Evolutionary conservation across 2,113 vertebrate genomes (phyloP), one percentile per base, ranked within the genome.

Genomic region (Bujurquina vittata): DNA sequence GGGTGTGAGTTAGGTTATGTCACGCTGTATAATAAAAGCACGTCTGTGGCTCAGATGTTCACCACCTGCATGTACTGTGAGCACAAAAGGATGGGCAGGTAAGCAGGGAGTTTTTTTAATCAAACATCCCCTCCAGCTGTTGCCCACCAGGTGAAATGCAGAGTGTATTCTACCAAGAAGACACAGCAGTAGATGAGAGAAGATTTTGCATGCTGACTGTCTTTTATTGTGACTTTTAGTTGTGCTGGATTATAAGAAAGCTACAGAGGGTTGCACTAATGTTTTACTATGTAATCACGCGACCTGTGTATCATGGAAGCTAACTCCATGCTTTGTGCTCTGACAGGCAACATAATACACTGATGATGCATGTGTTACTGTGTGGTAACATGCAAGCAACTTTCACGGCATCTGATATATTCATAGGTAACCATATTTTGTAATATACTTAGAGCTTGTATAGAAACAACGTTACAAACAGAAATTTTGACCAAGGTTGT

Each of bases 51-150:
- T 89, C 88, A 91, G 91, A 89, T 91, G 92, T 80, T 81, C 15
- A 17, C 73, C 52, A 80, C 58, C 65, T 83, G 74, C 35, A 61
- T 58, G 46, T 11, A 17, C 52, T 52, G 22, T 2, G 17, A 31
- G 69, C 81, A 60, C 77, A 61, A 67, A 75, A 74, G 31, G 62
- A 33, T 29, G 52, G 40, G 60, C 49, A 57, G 31, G 67, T 72
- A 18, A 5, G 75, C 11, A 18, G 84, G 72, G 65, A 61, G 80
- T 1, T 33, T 58, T 77, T 80, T 91, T 80, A 85, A 88, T 94
- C 86, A 92, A 93, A 91, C 78, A 65, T 57, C 57, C 55, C 76
- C 81, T 87, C 87, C 89, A 91, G 90, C 83, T 90, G 85, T 79
- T 87, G 59, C 67, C 85, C 88, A 87, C 88, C 83, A 77, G 80